Evolutionary conservation across 2,888 invertebrate species (phyloP), one percentile per base, ranked within the genome.

Genomic region (Nysson spinosus): DNA sequence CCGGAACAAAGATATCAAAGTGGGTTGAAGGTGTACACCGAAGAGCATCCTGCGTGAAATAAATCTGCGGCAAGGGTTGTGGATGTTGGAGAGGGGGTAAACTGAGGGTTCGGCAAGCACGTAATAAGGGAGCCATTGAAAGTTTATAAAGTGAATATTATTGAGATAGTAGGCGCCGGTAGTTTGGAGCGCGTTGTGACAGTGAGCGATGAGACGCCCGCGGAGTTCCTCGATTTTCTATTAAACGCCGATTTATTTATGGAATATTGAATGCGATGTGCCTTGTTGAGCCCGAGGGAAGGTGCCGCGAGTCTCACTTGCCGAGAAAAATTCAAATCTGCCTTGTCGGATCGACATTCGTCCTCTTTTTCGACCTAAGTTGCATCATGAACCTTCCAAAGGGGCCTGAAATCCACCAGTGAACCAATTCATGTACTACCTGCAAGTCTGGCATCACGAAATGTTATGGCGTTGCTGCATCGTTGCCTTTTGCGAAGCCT

Each of bases 221-320:
- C 39, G 44, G 17, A 42, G 43, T 61, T 52, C 60, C 57, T 55
- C 78, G 84, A 82, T 85, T 84, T 85, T 83, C 83, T 83, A 85
- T 86, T 83, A 84, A 85, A 82, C 79, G 79, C 76, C 85, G 83
- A 84, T 85, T 84, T 85, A 84, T 85, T 85, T 85, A 85, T 85
- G 85, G 83, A 85, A 85, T 85, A 85, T 85, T 83, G 81, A 78
- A 84, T 81, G 79, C 73, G 63, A 70, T 74, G 76, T 75, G 69
- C 72, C 64, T 65, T 64, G 51, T 42, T 40, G 57, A 22, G 42
- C 52, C 32, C 40, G 54, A 35, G 69, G 52, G 40, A n/a, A 39
- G 44, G 16, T 37, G 47, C 24, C 3, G 20, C 20, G 19, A 35
- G 42, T 39, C 43, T 44, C 30, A 51, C 30, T 44, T 65, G 56